A percentile compares a stretch with the other conserved stretches of the same genome.
Conservation (phyloP, 2,113 vertebrate genomes). For the Lathamus discolor region DNA sequence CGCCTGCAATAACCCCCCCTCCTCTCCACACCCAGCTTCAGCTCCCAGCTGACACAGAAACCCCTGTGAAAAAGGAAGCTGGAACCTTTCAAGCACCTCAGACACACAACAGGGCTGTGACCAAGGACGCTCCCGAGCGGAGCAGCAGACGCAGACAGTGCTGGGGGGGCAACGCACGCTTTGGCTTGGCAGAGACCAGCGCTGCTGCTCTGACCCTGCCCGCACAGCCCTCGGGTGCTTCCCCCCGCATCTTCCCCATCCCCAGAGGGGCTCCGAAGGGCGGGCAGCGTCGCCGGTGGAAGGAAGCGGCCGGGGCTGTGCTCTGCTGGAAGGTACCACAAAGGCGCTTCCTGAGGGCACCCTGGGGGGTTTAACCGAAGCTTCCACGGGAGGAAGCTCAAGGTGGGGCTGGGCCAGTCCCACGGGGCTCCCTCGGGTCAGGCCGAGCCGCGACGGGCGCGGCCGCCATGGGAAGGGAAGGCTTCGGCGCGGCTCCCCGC, state of each 20-base stretch:
- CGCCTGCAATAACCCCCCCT: no score
- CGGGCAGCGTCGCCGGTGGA: accelerated
- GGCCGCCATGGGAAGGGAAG: neutral
- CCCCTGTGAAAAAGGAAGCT: accelerated
- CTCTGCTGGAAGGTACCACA: neutral
- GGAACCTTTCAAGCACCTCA: neutral
- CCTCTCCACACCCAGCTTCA: neutral
- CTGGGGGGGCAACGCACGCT: neutral
- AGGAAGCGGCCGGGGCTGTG: neutral
- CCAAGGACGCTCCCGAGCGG: neutral
- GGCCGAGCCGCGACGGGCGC: neutral
- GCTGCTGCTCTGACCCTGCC: neutral
- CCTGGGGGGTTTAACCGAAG: neutral
- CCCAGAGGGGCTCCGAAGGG: neutral
- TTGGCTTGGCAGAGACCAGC: accelerated
- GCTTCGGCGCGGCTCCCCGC: neutral
- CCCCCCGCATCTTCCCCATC: neutral
- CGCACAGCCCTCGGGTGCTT: neutral
- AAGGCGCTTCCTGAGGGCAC: neutral
- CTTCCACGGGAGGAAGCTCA: neutral
- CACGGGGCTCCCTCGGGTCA: neutral
- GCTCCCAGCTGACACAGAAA: neutral
- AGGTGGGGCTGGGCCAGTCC: neutral
- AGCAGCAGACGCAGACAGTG: neutral
- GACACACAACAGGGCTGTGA: neutral